Evolutionary conservation across 2,797 vertebrate genomes (phyloP).

Genomic region (Pogonophryne albipinna): DNA sequence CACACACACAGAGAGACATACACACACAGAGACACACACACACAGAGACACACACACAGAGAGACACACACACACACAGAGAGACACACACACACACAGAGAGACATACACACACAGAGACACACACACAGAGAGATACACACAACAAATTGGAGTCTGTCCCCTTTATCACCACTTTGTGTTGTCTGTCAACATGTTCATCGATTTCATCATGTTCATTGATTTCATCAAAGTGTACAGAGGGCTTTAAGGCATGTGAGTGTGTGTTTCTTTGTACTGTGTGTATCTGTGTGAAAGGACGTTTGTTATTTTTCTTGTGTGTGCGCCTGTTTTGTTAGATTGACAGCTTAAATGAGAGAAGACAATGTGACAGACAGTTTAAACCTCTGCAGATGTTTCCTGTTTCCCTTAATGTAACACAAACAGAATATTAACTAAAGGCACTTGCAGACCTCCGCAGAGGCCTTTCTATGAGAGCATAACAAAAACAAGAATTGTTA

Average conservation of each 20-base stretch:
- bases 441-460: too few species aligned
- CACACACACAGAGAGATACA: background rate
- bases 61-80: too few species aligned
- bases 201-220: slow-evolving; percentile 20
- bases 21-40: too few species aligned
- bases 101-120: background rate
- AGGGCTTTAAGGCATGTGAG: slow-evolving; percentile 20
- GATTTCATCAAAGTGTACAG: slow-evolving; percentile 29
- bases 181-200: slow-evolving; percentile 33
- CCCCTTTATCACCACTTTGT: slow-evolving; percentile 5
- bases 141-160: slow-evolving; percentile 4
- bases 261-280: slow-evolving; percentile 14
- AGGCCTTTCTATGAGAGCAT: too few species aligned
- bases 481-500: background rate
- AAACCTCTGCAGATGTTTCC: slow-evolving; percentile 6
- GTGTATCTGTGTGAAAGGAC: background rate
- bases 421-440: slow-evolving; percentile 6
- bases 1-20: too few species aligned
- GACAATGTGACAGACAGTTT: background rate
- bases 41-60: too few species aligned
- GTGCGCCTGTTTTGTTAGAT: slow-evolving; percentile 17
- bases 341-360: slow-evolving; percentile 12
- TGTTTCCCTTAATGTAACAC: slow-evolving; percentile 9
- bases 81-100: too few species aligned
- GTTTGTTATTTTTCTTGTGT: background rate